Evolutionary conservation across 2,888 invertebrate genomes (phyloP).

Genomic region (Caenorhabditis doughertyi): DNA sequence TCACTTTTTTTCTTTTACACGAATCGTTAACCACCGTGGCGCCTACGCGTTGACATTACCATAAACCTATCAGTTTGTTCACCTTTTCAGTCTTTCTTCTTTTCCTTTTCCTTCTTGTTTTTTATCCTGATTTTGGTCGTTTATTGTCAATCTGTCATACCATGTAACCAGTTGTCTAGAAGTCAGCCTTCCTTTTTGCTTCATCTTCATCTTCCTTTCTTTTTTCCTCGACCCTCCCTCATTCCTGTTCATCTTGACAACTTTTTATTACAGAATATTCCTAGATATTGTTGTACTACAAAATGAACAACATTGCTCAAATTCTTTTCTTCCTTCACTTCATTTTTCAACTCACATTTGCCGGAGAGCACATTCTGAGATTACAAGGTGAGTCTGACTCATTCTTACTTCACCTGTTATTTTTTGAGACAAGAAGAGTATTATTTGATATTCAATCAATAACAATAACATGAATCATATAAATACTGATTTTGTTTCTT

Average conservation of each 20-base stretch:
- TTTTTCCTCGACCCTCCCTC: conserved; percentile 32
- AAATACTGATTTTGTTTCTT: background rate
- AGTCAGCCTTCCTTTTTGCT: conserved; percentile 21
- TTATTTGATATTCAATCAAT: background rate
- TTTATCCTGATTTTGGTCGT: background rate
- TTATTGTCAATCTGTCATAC: conserved; percentile 6
- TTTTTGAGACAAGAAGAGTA: background rate
- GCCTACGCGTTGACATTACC: conserved; percentile 47
- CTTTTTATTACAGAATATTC: conserved; percentile 15
- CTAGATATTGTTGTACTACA: conserved; percentile 1
- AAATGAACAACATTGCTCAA: conserved; percentile 37
- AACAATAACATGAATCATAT: background rate
- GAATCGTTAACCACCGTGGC: conserved; percentile 18
- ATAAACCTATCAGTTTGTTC: conserved; percentile 31
- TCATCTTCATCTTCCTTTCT: conserved; percentile 3
- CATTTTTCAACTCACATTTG: conserved; percentile 29
- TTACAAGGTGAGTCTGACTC: conserved; percentile 58
- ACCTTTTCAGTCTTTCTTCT: conserved; percentile 9
- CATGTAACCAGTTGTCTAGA: conserved; percentile 44
- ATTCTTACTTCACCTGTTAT: conserved; percentile 10
- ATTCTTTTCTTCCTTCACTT: conserved; percentile 32
- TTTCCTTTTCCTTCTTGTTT: conserved; percentile 5
- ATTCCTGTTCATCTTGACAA: conserved; percentile 47
- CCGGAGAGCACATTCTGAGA: conserved; percentile 64
- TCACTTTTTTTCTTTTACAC: conserved; percentile 30